These are phyloP conservation scores for Cheilosia grossa DNA, from an alignment of 2,888 invertebrate species.

Conservation along the genomic window DNA sequence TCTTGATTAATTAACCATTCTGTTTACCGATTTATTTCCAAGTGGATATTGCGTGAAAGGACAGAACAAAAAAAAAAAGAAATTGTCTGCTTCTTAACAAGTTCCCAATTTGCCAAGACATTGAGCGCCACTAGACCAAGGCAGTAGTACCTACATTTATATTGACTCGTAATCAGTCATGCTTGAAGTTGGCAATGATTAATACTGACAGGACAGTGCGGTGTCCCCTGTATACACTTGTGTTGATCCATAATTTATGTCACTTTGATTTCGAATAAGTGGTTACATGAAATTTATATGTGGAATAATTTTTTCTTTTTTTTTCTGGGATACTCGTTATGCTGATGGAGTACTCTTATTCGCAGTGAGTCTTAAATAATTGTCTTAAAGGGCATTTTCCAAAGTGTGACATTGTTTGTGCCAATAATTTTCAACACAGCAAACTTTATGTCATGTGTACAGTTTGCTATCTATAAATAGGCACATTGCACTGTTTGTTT, in stretches of 20 bases:
- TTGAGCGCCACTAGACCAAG: neutral
- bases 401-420: too few relatives aligned
- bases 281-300: neutral
- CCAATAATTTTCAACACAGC: too few relatives aligned
- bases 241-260: constrained; percentile 23
- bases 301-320: neutral
- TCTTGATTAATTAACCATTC: neutral
- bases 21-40: neutral
- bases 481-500: too few relatives aligned
- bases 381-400: too few relatives aligned
- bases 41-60: neutral
- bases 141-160: neutral
- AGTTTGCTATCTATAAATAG: too few relatives aligned
- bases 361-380: too few relatives aligned
- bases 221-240: constrained; percentile 1
- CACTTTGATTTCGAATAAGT: constrained; percentile 17
- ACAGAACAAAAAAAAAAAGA: neutral
- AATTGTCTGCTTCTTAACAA: neutral
- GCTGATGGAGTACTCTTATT: too few relatives aligned
- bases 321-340: too few relatives aligned
- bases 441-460: too few relatives aligned
- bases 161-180: constrained; percentile 8
- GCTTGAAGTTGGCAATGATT: constrained; percentile 31
- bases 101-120: constrained; percentile 9
- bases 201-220: constrained; percentile 19